Base-by-base conservation (phyloP, 2,113 vertebrate species). In the Tautogolabrus adspersus region DNA sequence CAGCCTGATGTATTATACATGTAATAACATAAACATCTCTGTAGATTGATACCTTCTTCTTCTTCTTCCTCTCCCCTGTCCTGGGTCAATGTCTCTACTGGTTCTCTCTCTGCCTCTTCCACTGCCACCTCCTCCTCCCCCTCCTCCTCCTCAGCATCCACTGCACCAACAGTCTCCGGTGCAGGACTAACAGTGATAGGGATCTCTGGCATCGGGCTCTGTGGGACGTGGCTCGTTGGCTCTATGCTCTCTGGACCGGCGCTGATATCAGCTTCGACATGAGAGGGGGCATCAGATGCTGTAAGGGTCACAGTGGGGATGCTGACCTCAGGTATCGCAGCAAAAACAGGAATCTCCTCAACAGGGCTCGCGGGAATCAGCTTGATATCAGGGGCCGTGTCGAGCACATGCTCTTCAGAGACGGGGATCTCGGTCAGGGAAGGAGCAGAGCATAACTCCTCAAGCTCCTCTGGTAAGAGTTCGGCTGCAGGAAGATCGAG, bases 271-370 rank as follows among this genome's bases (percentile, higher is more conserved):
- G 59, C 62, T 6, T 84, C 79, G 7, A 58, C 70, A 40, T 61
- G 63, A 77, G 84, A 52, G 1, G 55, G 46, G 23, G 52, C 16
- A 26, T 77, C 63, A 0, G 60, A 10, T 34, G 79, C 68, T 26
- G 73, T 66, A 0, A 86, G 63, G n/a, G 82, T 91, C 85, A 93
- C 88, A 12, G 71, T n/a, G 34, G 76, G 57, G 38, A 85, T 22
- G 37, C 30, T 58, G 54, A 84, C 66, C 67, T 87, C 66, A 0
- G 66, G 55, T 51, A 86, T 62, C 22, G 68, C 55, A 44, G 70
- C 10, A 6, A 57, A 59, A 42, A 61, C 42, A 5, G 47, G 72
- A 75, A 54, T 67, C 58, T 79, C 79, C 21, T 18, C 58, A n/a
- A 70, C 23, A 10, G 55, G 65, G 37, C 30, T 66, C 13, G 66